A percentile compares a stretch with the other conserved stretches of the same genome.
Evolutionary conservation across 2,113 vertebrate genomes (phyloP).

Genomic region (Columbina picui): DNA sequence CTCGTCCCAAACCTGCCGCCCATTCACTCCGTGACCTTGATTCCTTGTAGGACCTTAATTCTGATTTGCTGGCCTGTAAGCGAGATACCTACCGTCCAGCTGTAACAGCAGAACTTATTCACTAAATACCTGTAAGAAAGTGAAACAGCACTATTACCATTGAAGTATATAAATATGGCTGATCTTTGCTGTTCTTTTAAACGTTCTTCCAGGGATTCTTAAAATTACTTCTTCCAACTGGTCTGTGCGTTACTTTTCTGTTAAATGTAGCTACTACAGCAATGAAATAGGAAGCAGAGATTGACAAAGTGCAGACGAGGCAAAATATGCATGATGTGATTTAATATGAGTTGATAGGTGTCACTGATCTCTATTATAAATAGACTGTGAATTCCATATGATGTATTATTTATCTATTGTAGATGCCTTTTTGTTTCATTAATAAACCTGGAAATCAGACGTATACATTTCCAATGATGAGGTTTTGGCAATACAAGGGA

Average conservation of each 20-base stretch:
- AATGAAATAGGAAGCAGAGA: slow-evolving; percentile 66
- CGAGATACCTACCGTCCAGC: not conserved
- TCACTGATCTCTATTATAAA: slow-evolving; percentile 76
- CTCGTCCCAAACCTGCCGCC: not conserved
- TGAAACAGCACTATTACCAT: not conserved
- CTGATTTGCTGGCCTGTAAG: not conserved
- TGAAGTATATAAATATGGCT: not conserved
- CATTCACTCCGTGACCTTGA: not conserved
- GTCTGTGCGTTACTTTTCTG: not conserved
- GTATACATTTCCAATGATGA: slow-evolving; percentile 51
- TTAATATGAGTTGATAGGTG: slow-evolving; percentile 76
- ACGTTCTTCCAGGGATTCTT: not conserved
- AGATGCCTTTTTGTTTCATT: slow-evolving; percentile 79
- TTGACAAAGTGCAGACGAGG: slow-evolving; percentile 72
- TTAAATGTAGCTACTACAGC: slow-evolving; percentile 8
- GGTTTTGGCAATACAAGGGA: slow-evolving; percentile 58
- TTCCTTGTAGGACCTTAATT: not conserved
- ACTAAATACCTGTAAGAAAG: not conserved
- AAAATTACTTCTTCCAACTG: not conserved
- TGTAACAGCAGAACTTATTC: not conserved
- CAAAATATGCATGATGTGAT: slow-evolving; percentile 71
- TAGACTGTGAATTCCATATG: slow-evolving; percentile 68
- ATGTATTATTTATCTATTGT: slow-evolving; percentile 80
- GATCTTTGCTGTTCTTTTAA: not conserved
- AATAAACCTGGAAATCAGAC: slow-evolving; percentile 74